These are phyloP conservation scores for Brienomyrus longianalis DNA, from an alignment of 2,113 vertebrate species.

Conservation along the genomic window DNA sequence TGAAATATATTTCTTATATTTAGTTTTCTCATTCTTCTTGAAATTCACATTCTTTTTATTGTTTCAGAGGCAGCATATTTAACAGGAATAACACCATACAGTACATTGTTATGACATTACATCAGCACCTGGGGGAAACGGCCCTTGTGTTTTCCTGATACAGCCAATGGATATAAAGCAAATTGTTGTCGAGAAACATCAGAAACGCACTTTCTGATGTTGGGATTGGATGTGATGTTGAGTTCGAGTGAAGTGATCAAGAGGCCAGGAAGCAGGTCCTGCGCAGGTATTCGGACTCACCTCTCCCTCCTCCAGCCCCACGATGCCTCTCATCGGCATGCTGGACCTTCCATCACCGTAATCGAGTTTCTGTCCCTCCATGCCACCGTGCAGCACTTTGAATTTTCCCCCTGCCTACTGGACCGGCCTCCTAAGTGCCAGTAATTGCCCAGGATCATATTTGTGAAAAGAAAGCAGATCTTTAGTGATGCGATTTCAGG, in stretches of 20 bases:
- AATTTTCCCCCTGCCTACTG: constrained; percentile 68
- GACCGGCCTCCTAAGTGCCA: constrained; percentile 79
- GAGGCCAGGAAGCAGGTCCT: not conserved
- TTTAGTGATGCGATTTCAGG: constrained; percentile 88
- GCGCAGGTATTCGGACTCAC: constrained; percentile 6
- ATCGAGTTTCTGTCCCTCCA: constrained; percentile 72
- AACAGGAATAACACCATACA: not conserved
- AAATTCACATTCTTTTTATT: not conserved
- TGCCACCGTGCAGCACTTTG: constrained; percentile 75
- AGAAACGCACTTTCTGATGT: not conserved
- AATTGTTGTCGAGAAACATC: not conserved
- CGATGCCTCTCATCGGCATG: constrained; percentile 60
- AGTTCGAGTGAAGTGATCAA: not conserved
- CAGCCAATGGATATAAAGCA: not conserved
- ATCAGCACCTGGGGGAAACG: not conserved
- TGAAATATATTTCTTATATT: too few relatives aligned
- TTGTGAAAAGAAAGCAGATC: constrained; percentile 87
- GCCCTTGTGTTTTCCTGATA: not conserved
- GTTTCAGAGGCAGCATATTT: not conserved
- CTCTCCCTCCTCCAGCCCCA: constrained; percentile 21
- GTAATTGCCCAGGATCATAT: constrained; percentile 95
- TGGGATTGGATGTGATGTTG: not conserved
- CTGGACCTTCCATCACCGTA: constrained; percentile 55
- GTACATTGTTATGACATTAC: not conserved
- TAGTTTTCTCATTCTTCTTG: not conserved